Evolutionary conservation across 1,140 invertebrate genomes (phyloP).

Genomic region (Drosophila kohkoa): DNA sequence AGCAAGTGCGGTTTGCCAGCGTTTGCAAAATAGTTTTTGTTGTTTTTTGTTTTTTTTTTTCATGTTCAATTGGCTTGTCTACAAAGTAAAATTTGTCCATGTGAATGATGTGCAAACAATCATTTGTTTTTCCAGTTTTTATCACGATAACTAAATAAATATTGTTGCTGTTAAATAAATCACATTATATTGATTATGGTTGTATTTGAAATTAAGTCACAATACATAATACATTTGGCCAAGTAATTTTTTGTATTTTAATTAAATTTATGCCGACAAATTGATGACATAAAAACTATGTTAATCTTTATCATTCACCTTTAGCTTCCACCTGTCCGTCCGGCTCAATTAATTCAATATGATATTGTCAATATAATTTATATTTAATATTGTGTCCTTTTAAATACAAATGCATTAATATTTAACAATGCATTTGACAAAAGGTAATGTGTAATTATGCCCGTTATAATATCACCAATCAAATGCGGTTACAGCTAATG

Average conservation of each 20-base stretch:
- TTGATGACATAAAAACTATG: conserved; percentile 10
- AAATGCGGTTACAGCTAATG: background rate
- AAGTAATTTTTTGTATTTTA: conserved; percentile 6
- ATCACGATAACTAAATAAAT: conserved; percentile 34
- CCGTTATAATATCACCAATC: background rate
- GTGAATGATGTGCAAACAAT: conserved; percentile 70
- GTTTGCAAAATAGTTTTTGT: conserved; percentile 56
- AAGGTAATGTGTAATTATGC: background rate
- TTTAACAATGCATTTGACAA: conserved; percentile 1
- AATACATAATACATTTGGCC: conserved; percentile 9
- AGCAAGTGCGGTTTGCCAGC: conserved; percentile 63
- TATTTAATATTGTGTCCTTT: background rate
- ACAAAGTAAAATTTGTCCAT: conserved; percentile 64
- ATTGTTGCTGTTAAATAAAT: conserved; percentile 57
- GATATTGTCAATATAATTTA: conserved; percentile 7
- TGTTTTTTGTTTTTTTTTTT: conserved; percentile 42
- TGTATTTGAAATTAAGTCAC: conserved; percentile 63
- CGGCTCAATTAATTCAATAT: conserved; percentile 6
- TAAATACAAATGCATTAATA: conserved; percentile 2
- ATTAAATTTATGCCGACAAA: conserved; percentile 9
- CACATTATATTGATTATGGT: conserved; percentile 65
- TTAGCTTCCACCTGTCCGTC: background rate
- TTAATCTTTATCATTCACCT: conserved; percentile 1
- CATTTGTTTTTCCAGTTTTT: conserved; percentile 32
- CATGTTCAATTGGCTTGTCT: conserved; percentile 50